phyloP scores from a whole-genome alignment of 2,888 invertebrate genomes.

The Bursaphelenchus okinawaensis region DNA sequence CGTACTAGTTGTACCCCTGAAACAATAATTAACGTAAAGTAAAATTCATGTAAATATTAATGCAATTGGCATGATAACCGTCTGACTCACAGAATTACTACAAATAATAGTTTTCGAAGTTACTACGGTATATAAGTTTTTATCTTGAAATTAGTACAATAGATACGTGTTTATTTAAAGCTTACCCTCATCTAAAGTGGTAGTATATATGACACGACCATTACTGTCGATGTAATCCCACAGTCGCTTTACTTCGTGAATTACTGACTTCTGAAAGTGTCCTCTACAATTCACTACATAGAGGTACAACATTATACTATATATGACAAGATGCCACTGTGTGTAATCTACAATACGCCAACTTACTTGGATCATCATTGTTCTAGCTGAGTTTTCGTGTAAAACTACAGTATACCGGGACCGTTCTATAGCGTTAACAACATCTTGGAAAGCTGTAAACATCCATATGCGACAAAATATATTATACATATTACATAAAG shows the following conservation, averaged over 20 bases:
- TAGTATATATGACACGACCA: conserved; percentile 36
- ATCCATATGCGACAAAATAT: too few relatives aligned
- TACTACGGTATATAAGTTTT: too few relatives aligned
- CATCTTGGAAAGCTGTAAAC: conserved; percentile 5
- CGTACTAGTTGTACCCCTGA: conserved; percentile 32
- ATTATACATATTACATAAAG: too few relatives aligned
- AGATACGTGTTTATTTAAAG: too few relatives aligned
- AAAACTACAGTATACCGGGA: conserved; percentile 8
- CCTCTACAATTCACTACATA: background rate
- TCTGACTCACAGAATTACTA: too few relatives aligned
- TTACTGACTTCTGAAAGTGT: background rate
- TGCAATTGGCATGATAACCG: too few relatives aligned
- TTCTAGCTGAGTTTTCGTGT: conserved; percentile 5
- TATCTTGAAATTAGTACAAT: too few relatives aligned
- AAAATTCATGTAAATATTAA: background rate
- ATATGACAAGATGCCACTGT: too few relatives aligned
- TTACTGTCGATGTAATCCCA: conserved; percentile 44
- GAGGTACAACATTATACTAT: background rate
- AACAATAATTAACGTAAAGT: background rate
- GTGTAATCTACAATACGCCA: background rate
- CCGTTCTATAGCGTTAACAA: conserved; percentile 5
- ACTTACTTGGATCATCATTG: conserved; percentile 3
- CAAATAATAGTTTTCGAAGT: too few relatives aligned
- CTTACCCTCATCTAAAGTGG: conserved; percentile 34
- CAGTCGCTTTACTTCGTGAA: conserved; percentile 21